phyloP scores from a whole-genome alignment of 2,113 vertebrate species.

The Grammomys surdaster region DNA sequence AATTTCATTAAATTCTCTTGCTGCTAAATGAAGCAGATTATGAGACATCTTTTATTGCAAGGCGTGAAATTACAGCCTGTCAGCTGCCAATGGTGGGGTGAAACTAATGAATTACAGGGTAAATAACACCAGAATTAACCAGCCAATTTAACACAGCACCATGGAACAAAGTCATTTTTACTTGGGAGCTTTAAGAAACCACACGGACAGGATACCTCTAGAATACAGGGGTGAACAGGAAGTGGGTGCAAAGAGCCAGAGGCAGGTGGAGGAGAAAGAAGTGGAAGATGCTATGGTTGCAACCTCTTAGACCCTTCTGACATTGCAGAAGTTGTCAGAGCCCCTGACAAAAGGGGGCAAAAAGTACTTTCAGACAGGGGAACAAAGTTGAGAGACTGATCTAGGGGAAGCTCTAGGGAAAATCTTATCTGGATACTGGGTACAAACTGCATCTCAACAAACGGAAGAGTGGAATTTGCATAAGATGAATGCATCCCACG shows the following conservation, averaged over 20 bases:
- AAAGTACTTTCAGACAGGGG: too few relatives aligned
- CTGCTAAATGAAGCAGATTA: conserved; percentile 99
- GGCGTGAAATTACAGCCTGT: conserved; percentile 99
- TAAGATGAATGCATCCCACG: fast-evolving
- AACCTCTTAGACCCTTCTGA: neutral
- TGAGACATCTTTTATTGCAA: conserved; percentile 99
- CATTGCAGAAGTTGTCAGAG: fast-evolving
- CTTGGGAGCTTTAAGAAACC: conserved; percentile 81
- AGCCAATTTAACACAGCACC: conserved; percentile 94
- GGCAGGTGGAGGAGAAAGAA: fast-evolving
- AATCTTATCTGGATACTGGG: neutral
- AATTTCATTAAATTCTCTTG: conserved; percentile 99
- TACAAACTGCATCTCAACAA: fast-evolving
- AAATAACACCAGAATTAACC: conserved; percentile 99
- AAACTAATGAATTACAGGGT: conserved; percentile 99
- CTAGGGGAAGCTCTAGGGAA: fast-evolving
- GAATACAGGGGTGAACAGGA: neutral
- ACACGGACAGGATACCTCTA: conserved; percentile 72
- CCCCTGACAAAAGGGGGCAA: neutral
- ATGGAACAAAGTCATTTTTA: conserved; percentile 91
- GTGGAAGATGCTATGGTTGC: fast-evolving
- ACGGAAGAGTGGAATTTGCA: neutral
- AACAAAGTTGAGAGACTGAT: neutral
- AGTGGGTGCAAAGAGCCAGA: neutral
- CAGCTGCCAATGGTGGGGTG: conserved; percentile 96